phyloP scores from a whole-genome alignment of 2,888 invertebrate genomes.

The Tetrapedia diversipes region DNA sequence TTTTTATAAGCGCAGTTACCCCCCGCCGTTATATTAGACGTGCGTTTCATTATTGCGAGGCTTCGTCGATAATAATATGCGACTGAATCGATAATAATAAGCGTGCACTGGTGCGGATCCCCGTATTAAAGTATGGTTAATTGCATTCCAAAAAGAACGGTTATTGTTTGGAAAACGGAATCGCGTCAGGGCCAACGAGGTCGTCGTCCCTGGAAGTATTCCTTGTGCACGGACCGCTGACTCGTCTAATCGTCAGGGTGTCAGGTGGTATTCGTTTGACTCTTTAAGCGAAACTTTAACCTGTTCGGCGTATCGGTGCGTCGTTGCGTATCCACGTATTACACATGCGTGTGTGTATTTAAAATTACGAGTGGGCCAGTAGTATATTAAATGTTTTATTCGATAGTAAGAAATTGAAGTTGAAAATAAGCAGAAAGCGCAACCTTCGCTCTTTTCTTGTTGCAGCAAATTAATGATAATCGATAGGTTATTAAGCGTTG shows the following conservation, averaged over 20 bases:
- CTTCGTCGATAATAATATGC: constrained; percentile 2
- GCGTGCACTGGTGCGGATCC: constrained; percentile 49
- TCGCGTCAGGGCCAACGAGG: not conserved
- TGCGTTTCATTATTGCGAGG: not conserved
- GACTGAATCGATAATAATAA: constrained; percentile 5
- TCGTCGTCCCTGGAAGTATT: constrained; percentile 1
- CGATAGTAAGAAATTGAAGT: no score
- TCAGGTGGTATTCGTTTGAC: constrained; percentile 7
- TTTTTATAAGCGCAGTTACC: not conserved
- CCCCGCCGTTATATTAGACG: not conserved
- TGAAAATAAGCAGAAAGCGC: no score
- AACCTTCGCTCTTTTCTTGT: no score
- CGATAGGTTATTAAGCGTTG: no score
- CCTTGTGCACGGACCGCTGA: constrained; percentile 41
- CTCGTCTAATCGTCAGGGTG: constrained; percentile 51
- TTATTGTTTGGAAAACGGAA: constrained; percentile 12
- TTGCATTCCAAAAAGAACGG: constrained; percentile 12
- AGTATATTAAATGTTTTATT: no score
- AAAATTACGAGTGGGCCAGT: no score
- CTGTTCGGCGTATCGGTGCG: not conserved
- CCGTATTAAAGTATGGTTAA: constrained; percentile 34
- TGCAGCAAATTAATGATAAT: no score
- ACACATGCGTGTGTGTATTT: no score
- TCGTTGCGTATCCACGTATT: no score
- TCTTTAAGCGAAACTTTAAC: not conserved